Evolutionary conservation across 2,888 invertebrate species (phyloP).

Genomic region (Patella caerulea): DNA sequence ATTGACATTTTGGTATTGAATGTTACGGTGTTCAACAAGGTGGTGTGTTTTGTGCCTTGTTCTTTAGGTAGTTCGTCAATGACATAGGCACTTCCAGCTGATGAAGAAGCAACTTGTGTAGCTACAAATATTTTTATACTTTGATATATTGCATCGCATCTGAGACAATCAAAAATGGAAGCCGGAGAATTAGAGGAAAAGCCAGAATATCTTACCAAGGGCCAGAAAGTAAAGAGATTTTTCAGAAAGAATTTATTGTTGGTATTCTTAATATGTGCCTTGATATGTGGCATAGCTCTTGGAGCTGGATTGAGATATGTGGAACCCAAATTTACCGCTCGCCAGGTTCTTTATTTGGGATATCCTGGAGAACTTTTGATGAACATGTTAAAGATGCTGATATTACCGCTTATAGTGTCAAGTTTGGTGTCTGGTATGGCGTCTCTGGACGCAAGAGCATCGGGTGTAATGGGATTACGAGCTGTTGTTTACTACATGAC

Average conservation of each 20-base stretch:
- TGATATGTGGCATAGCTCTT: constrained; percentile 73
- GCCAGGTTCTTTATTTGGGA: constrained; percentile 75
- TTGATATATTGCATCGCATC: no score
- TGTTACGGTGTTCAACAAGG: neutral
- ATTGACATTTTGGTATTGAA: constrained; percentile 9
- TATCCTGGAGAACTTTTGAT: constrained; percentile 80
- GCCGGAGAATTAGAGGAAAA: neutral
- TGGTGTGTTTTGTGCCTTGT: neutral
- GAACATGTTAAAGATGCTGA: constrained; percentile 80
- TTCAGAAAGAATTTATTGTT: constrained; percentile 73
- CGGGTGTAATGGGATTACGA: constrained; percentile 86
- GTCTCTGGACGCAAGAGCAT: constrained; percentile 88
- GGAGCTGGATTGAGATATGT: constrained; percentile 75
- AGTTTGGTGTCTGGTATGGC: constrained; percentile 82
- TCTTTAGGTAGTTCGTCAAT: neutral
- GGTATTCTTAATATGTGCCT: constrained; percentile 75
- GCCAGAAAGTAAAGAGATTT: constrained; percentile 17
- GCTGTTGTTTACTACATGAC: constrained; percentile 91
- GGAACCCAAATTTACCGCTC: constrained; percentile 78
- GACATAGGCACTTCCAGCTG: neutral
- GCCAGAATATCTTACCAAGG: neutral
- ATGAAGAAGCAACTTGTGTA: no score
- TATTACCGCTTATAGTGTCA: constrained; percentile 79
- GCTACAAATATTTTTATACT: no score
- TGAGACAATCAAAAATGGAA: neutral